Evolutionary conservation across 1,140 invertebrate genomes (phyloP), one percentile per base, ranked within the genome.

Genomic region (Samia ricini): DNA sequence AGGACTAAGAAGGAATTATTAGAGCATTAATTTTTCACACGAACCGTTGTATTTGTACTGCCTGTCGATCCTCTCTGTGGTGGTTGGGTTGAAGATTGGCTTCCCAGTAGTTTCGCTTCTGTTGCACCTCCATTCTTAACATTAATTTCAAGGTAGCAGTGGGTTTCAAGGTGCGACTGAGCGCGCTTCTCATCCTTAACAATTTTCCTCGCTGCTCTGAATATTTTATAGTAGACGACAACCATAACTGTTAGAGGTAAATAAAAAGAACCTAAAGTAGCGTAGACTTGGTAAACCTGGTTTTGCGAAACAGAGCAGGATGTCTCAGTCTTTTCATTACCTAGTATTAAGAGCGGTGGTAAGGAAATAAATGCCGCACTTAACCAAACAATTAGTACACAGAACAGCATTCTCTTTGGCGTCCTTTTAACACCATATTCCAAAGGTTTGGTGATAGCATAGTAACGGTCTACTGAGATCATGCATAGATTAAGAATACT

Each of bases 401-500:
- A 97, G 48, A 95, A 89, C 61, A 96, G 93, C 94, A 98, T 97
- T 51, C 97, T 92, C 54, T 93, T 92, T 0, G 96, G 96, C 1
- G 96, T 97, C 60, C 97, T 92, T 81, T 96, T 96, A 3, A 97
- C 95, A 7, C 96, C 96, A 82, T 98, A 97, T 76, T 97, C 95
- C 60, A 98, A 88, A 7, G 97, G 97, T 77, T 97, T 96, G 7
- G 96, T 98, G 55, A 98, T 98, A 20, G 97, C 97, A 82, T 96
- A 96, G 85, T 97, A 98, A 71, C 95, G 92, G 81, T 97, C 96
- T 23, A 97, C 95, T 22, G 96, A 96, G 85, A 98, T 97, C 94
- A 97, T 96, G 81, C 97, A 98, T 59, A 98, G 92, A 88, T 98
- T 98, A 12, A 98, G 91, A 69, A 98, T 98, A 71, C 96, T 97